Evolutionary conservation across 1,140 invertebrate species (phyloP).

Genomic region (Drosophila yakuba): DNA sequence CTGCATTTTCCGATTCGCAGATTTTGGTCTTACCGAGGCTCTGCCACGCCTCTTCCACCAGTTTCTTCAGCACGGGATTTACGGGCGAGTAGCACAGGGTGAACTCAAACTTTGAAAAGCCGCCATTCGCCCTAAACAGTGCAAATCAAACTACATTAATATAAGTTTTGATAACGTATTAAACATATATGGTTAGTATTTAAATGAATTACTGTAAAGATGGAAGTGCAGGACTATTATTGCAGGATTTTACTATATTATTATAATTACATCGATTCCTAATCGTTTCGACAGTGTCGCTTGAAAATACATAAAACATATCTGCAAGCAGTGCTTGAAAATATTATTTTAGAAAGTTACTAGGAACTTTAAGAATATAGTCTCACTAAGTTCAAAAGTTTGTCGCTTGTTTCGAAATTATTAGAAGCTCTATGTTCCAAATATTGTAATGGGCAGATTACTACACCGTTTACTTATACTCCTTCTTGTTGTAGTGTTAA

Average conservation of each 20-base stretch:
- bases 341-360: too few relatives aligned
- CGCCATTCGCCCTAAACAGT: neutral
- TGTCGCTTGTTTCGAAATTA: too few relatives aligned
- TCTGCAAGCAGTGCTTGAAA: too few relatives aligned
- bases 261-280: neutral
- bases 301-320: too few relatives aligned
- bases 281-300: too few relatives aligned
- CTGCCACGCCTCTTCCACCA: slow-evolving; percentile 45
- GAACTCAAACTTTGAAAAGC: neutral
- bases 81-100: slow-evolving; percentile 53
- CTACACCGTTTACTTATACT: too few relatives aligned
- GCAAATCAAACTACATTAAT: neutral
- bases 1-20: slow-evolving; percentile 9
- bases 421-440: too few relatives aligned
- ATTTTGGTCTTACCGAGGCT: slow-evolving; percentile 17
- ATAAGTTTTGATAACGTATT: neutral
- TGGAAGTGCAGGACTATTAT: neutral
- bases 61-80: slow-evolving; percentile 29
- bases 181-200: neutral
- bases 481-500: too few relatives aligned
- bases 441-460: too few relatives aligned
- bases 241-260: neutral
- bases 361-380: too few relatives aligned
- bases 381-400: too few relatives aligned
- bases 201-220: neutral